A percentile compares a stretch with the other conserved stretches of the same genome.
Conservation (phyloP, 2,113 vertebrate genomes). For the Cochlearius cochlearius region DNA sequence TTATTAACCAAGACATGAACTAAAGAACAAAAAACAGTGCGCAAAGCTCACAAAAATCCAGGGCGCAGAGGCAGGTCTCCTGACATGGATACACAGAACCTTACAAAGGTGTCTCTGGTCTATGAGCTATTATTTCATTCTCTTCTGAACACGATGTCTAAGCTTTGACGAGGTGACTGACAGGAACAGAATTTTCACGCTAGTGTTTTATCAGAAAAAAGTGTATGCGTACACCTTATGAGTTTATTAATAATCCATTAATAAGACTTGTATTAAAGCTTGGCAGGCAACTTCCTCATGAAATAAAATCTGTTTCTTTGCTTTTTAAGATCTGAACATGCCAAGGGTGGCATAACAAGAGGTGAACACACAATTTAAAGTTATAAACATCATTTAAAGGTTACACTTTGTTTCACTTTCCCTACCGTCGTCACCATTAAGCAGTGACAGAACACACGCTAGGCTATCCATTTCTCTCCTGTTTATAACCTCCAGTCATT, state of each 20-base stretch:
- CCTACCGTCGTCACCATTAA: neutral
- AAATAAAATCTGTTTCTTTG: slow-evolving; percentile 36
- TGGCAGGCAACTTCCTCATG: slow-evolving; percentile 29
- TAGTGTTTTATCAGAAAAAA: slow-evolving; percentile 48
- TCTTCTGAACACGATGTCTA: neutral
- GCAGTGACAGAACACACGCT: neutral
- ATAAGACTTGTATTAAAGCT: slow-evolving; percentile 20
- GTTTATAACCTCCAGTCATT: neutral
- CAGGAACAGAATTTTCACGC: slow-evolving; percentile 41
- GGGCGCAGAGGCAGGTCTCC: neutral
- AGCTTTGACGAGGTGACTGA: neutral
- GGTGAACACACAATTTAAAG: neutral
- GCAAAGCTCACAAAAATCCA: neutral
- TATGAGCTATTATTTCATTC: neutral
- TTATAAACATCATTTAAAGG: no score
- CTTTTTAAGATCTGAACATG: slow-evolving; percentile 19
- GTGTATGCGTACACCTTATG: neutral
- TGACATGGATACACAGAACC: neutral
- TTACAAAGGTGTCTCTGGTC: neutral
- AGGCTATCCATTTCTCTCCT: neutral
- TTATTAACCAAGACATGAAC: rapidly evolving
- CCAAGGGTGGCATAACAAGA: neutral
- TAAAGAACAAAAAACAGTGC: rapidly evolving
- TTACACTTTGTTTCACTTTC: neutral
- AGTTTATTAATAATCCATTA: slow-evolving; percentile 67